phyloP scores from a whole-genome alignment of 1,140 invertebrate species.

The Batillaria attramentaria region DNA sequence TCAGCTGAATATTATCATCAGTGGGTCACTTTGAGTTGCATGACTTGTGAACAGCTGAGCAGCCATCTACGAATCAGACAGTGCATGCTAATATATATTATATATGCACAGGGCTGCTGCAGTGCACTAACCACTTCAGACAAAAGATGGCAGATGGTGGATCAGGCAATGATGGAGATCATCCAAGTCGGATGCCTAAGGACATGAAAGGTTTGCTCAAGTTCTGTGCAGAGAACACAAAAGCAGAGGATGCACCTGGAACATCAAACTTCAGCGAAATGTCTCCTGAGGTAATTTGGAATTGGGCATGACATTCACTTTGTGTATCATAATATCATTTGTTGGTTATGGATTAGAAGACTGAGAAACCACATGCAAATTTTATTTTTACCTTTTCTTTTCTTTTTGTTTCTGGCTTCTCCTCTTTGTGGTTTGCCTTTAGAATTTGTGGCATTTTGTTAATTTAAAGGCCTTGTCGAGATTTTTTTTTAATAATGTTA shows the following conservation, averaged over 20 bases:
- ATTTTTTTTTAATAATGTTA: background rate
- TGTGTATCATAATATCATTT: background rate
- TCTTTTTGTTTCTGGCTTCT: background rate
- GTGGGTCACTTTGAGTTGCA: no score
- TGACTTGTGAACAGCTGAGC: no score
- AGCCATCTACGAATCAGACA: no score
- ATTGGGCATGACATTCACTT: background rate
- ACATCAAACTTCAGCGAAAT: slow-evolving; percentile 35
- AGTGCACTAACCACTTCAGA: no score
- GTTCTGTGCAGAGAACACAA: slow-evolving; percentile 48
- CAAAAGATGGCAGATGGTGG: slow-evolving; percentile 21
- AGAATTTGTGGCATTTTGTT: no score
- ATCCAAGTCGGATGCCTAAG: slow-evolving; percentile 32
- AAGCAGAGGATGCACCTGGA: slow-evolving; percentile 42
- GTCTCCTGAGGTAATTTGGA: slow-evolving; percentile 44
- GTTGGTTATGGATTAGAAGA: background rate
- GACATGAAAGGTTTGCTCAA: slow-evolving; percentile 48
- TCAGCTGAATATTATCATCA: no score
- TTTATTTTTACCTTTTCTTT: background rate
- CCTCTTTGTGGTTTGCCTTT: background rate
- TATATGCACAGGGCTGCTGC: no score
- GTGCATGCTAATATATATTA: no score
- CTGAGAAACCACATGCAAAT: background rate
- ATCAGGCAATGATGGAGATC: background rate
- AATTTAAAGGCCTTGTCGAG: background rate